Base-by-base conservation (phyloP, 2,113 vertebrate species). In the Oostethus manadensis region DNA sequence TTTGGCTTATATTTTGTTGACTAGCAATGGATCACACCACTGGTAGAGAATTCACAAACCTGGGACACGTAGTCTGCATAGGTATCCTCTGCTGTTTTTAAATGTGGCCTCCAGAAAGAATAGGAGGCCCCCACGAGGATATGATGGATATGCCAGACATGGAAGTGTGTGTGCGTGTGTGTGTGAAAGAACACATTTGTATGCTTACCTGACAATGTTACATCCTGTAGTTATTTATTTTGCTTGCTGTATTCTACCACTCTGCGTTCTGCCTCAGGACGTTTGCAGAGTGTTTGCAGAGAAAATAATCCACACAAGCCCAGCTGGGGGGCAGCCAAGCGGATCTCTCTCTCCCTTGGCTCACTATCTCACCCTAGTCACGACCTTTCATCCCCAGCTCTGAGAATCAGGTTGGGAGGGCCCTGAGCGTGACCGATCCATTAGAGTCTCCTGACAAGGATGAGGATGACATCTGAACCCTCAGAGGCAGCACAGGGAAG, bases 381-480 rank as follows among this genome's bases (percentile, higher is more conserved):
- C 71, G 74, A 82, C 78, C 82, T 73, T 65, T 77, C 35, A 74
- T 68, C 73, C 62, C 45, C 18, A 3, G 49, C 74, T 65, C 78
- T 80, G 62, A 78, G 85, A 85, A 70, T 82, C 83, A 84, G 79
- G 76, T 56, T 76, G 73, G 64, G 82, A 72, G 81, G 69, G 77
- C 70, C 61, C 73, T 65, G 74, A 80, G 77, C 66, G 76, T 81
- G 84, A 86, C 84, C 79, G 21, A 89, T 89, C 83, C 86, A 89
- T 90, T 87, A 86, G 70, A 74, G 70, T 76, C 54, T 60, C 63
- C 71, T 85, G 88, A 90, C 86, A 86, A 78, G 82, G 81, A 90
- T 86, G 87, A 87, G 88, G 76, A 83, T 86, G 83, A 88, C 88
- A 87, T 89, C 79, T 89, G 78, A 87, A 84, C 87, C 84, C 64